Base-by-base conservation (phyloP, 2,113 vertebrate species). In the Sinocyclocheilus grahami region DNA sequence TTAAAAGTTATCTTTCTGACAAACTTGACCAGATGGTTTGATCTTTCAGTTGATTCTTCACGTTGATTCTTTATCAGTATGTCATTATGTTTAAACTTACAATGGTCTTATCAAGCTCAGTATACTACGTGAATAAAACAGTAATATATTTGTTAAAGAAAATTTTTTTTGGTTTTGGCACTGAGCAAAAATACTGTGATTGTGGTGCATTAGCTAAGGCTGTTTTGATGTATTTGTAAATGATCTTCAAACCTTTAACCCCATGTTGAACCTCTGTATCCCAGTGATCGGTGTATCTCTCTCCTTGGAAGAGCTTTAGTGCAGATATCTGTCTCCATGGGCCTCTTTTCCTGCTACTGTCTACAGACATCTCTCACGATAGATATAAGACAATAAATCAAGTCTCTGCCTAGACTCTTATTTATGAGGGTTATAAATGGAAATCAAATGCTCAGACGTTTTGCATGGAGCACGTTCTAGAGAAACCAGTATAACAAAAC, bases 331-430 rank as follows among this genome's bases (percentile, higher is more conserved):
- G 65, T 82, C 42, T 63, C 58, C 30, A 18, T 14, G 1, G 24
- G 16, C 39, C n/a, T 30, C 58, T 82, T 2, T 69, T 69, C n/a
- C 81, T 71, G 65, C 65, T 71, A 83, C 81, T 83, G 81, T 83
- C 65, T 55, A 71, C 39, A 51, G 46, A 2, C 24, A 82, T 27
- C 27, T 69, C 7, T 83, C 82, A 74, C 14, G 27, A 83, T 27
- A 67, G 80, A 69, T 72, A 39, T 53, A 83, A 83, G 33, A 27
- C 82, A 39, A 22, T 60, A 74, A 83, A 39, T 83, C 67, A 74
- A 74, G 48, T 39, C 48, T 72, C 67, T 72, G 67, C 30, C 46
- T 33, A 39, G 30, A 72, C 62, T 48, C 11, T 71, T 51, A 72
- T 39, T 83, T 83, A 72, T 72, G 30, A 27, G 5, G 3, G 48